Conservation (phyloP, 1,140 invertebrate genomes). For the Danaus plexippus region DNA sequence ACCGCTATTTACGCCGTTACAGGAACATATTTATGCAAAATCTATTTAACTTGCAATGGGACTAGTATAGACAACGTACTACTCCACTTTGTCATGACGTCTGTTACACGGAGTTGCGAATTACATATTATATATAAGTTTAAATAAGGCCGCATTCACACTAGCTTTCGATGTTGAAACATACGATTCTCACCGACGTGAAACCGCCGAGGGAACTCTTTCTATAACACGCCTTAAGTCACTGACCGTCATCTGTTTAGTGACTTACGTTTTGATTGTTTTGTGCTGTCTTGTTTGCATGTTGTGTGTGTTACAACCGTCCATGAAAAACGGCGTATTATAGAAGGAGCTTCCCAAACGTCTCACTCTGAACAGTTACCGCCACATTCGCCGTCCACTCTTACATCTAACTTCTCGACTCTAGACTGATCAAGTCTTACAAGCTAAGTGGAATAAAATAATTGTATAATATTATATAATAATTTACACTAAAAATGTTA, state of each 20-base stretch:
- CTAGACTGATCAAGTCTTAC: constrained; percentile 32
- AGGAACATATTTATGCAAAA: constrained; percentile 68
- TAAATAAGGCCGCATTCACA: constrained; percentile 63
- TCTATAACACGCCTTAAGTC: constrained; percentile 41
- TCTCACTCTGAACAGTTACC: too few relatives aligned
- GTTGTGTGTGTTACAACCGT: too few relatives aligned
- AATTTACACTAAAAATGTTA: constrained; percentile 41
- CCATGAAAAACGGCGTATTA: constrained; percentile 28
- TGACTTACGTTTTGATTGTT: constrained; percentile 27
- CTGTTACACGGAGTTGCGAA: constrained; percentile 37
- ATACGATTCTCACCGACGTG: constrained; percentile 50
- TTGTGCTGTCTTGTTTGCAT: too few relatives aligned
- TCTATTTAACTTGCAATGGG: constrained; percentile 64
- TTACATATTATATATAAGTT: constrained; percentile 35
- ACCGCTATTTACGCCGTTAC: constrained; percentile 62
- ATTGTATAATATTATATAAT: constrained; percentile 30
- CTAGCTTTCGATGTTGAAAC: constrained; percentile 55
- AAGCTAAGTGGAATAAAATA: constrained; percentile 62
- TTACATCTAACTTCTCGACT: constrained; percentile 52
- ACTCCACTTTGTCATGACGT: constrained; percentile 51
- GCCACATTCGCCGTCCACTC: constrained; percentile 27
- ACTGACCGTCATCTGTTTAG: constrained; percentile 34
- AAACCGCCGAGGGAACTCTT: constrained; percentile 49
- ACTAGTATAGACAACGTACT: constrained; percentile 59
- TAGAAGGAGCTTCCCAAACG: constrained; percentile 50